Conservation (phyloP, 2,888 invertebrate genomes). For the Callimorpha dominula region DNA sequence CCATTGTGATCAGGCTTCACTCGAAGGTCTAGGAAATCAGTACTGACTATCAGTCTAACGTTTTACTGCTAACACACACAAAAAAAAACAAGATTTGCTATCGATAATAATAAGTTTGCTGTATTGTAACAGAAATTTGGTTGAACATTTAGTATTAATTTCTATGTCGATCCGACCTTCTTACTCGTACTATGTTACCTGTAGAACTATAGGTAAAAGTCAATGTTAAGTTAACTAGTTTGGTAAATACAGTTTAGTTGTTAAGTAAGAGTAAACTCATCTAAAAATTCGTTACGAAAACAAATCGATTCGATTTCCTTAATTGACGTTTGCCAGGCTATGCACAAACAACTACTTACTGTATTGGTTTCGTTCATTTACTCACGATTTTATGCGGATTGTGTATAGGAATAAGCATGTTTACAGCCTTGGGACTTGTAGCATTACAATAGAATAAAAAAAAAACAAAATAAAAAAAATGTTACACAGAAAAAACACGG, state of each 20-base stretch:
- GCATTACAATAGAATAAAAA: constrained; percentile 22
- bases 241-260: neutral
- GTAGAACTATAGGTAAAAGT: neutral
- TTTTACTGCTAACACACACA: too few relatives aligned
- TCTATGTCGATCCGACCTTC: neutral
- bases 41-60: neutral
- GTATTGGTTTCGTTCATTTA: constrained; percentile 5
- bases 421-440: constrained; percentile 19
- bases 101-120: too few relatives aligned
- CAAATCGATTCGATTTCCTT: constrained; percentile 18
- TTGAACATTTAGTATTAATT: neutral
- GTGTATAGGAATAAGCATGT: constrained; percentile 13
- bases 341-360: constrained; percentile 2
- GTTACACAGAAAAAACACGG: constrained; percentile 15
- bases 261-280: constrained; percentile 13
- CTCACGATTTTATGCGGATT: constrained; percentile 10
- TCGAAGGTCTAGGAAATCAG: neutral
- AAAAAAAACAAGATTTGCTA: too few relatives aligned
- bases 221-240: neutral
- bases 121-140: too few relatives aligned
- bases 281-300: constrained; percentile 8
- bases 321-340: constrained; percentile 8
- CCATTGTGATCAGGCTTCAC: neutral
- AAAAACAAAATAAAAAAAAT: constrained; percentile 11
- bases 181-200: neutral